phyloP scores from a whole-genome alignment of 2,797 vertebrate genomes.

The Prunella strophiata region DNA sequence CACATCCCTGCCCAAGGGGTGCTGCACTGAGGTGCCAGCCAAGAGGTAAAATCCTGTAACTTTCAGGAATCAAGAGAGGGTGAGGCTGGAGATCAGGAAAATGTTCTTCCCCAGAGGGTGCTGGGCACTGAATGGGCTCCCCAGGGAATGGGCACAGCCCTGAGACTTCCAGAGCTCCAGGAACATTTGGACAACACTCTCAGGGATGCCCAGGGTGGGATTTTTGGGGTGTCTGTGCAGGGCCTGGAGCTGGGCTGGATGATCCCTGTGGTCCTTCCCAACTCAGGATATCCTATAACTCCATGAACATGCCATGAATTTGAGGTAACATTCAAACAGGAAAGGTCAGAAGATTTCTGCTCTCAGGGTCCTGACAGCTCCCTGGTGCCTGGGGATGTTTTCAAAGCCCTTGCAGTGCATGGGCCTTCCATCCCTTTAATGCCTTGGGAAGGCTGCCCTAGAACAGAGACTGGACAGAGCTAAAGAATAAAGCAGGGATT shows the following conservation, averaged over 20 bases:
- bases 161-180: background rate
- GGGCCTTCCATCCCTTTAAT: background rate
- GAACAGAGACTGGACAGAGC: too few relatives aligned
- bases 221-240: background rate
- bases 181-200: accelerated
- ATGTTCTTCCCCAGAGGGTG: background rate
- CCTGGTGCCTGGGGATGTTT: background rate
- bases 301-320: background rate
- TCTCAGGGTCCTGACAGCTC: background rate
- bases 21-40: background rate
- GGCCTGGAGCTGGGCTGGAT: background rate
- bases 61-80: background rate
- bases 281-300: background rate
- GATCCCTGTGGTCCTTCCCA: background rate
- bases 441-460: too few relatives aligned
- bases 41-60: background rate
- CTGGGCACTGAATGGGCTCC: background rate
- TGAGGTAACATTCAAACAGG: background rate
- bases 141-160: background rate
- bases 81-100: background rate
- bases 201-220: background rate
- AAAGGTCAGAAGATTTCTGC: background rate
- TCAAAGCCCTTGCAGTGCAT: background rate
- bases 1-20: accelerated
- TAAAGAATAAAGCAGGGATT: too few relatives aligned